Conservation (phyloP, 2,797 vertebrate species). For the Trichosurus vulpecula region DNA sequence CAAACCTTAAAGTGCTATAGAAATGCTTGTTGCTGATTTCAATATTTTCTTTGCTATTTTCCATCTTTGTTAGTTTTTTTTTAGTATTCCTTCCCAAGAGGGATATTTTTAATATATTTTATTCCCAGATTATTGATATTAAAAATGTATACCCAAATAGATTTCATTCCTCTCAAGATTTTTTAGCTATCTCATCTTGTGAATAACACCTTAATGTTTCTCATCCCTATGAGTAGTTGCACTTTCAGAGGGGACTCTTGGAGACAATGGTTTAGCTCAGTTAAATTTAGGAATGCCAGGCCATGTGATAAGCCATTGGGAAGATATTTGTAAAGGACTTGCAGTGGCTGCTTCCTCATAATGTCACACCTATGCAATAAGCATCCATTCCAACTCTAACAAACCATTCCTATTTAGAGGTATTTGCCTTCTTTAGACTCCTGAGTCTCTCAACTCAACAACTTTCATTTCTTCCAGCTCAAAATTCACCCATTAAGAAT, state of each 20-base stretch:
- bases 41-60: neutral
- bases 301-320: neutral
- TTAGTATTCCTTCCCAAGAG: neutral
- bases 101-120: neutral
- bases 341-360: neutral
- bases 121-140: neutral
- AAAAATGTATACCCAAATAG: neutral
- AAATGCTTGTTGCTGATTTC: neutral
- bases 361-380: neutral
- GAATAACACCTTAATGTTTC: neutral
- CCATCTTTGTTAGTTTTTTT: neutral
- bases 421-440: constrained; percentile 44
- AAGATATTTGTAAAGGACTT: neutral
- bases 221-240: neutral
- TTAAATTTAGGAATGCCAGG: neutral
- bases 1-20: neutral
- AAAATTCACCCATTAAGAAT: constrained; percentile 2
- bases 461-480: neutral
- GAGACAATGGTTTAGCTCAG: constrained; percentile 7
- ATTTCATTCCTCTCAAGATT: neutral
- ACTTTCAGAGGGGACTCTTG: neutral
- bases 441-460: neutral
- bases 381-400: neutral
- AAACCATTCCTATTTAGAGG: constrained; percentile 40
- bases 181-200: neutral